Base-by-base conservation (phyloP, 1,140 invertebrate genomes). In the Drosophila pectinifera region DNA sequence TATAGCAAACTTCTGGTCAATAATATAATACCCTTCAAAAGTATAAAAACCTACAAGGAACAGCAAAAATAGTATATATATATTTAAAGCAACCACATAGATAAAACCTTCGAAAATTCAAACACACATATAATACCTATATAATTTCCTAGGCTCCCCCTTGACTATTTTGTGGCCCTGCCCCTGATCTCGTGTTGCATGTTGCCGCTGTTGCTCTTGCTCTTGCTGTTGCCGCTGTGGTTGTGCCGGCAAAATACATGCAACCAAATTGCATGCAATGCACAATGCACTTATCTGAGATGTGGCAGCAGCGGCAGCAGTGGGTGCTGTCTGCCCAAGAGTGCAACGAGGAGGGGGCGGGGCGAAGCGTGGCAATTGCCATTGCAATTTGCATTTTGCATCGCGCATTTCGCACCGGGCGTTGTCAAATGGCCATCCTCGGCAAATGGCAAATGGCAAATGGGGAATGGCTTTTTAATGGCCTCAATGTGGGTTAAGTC, bases 191-290 rank as follows among this genome's bases (percentile, higher is more conserved):
- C 13, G 49, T 43, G 49, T 43, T 70, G 65, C 62, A 55, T 55
- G 65, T 31, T 48, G 49, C 41, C 18, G 57, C 16, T 46, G 39
- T n/a, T n/a, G n/a, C n/a, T n/a, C n/a, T n/a, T 39, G 43, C 41
- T 41, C n/a, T 16, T 48, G 31, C 14, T 59, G 56, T 36, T 38
- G 57, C 20, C 13, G 31, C 26, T 36, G 61, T 56, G 24, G 43
- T 28, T 61, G 62, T 72, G 63, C 24, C 45, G 14, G 20, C 48
- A 22, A 53, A 53, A 61, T 76, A 69, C 67, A 77, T 73, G 72
- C 73, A 72, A 63, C 70, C 77, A 84, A 84, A 85, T 85, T 81
- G 78, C 82, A 84, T 80, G 80, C 64, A 61, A 77, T 54, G 69
- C 70, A 63, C 70, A 55, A 62, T 70, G 74, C 64, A 69, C 74